Evolutionary conservation across 2,888 invertebrate species (phyloP).

Genomic region (Brachycybe producta): DNA sequence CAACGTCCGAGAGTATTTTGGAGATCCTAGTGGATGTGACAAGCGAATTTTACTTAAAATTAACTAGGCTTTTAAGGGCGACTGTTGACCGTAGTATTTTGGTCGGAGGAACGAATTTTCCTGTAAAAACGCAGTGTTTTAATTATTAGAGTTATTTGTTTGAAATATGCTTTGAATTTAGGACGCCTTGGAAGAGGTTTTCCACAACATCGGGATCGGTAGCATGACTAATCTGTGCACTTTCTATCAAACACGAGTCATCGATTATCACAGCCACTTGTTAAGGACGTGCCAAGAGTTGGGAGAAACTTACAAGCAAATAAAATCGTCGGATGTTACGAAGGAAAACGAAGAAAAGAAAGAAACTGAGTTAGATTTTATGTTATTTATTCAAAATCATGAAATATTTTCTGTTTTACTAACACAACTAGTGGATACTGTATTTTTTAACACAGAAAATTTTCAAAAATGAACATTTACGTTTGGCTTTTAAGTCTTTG

Average conservation of each 20-base stretch:
- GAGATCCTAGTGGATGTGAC: slow-evolving; percentile 14
- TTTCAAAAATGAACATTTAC: too few species aligned
- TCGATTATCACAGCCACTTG: slow-evolving; percentile 32
- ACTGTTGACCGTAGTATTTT: slow-evolving; percentile 42
- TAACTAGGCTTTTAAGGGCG: slow-evolving; percentile 39
- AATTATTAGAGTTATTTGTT: background rate
- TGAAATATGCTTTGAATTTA: slow-evolving; percentile 25
- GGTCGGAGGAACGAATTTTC: slow-evolving; percentile 30
- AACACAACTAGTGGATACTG: too few species aligned
- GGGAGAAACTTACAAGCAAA: slow-evolving; percentile 28
- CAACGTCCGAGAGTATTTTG: slow-evolving; percentile 15
- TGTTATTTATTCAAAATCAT: too few species aligned
- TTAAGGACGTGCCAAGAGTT: slow-evolving; percentile 30
- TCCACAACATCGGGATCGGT: slow-evolving; percentile 47
- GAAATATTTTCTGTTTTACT: too few species aligned
- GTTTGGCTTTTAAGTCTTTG: too few species aligned
- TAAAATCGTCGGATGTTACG: slow-evolving; percentile 13
- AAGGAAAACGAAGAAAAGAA: background rate
- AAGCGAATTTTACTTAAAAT: slow-evolving; percentile 38
- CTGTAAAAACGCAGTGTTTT: slow-evolving; percentile 24
- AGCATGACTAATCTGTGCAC: slow-evolving; percentile 43
- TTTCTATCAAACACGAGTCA: slow-evolving; percentile 42
- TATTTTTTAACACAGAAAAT: too few species aligned
- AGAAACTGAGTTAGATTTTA: too few species aligned
- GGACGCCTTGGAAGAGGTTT: slow-evolving; percentile 47